Percentiles rank a stretch among this genome's conserved stretches.
These are phyloP conservation scores for Aphidoletes aphidimyza DNA, from an alignment of 2,888 invertebrate genomes.

Conservation along the genomic window DNA sequence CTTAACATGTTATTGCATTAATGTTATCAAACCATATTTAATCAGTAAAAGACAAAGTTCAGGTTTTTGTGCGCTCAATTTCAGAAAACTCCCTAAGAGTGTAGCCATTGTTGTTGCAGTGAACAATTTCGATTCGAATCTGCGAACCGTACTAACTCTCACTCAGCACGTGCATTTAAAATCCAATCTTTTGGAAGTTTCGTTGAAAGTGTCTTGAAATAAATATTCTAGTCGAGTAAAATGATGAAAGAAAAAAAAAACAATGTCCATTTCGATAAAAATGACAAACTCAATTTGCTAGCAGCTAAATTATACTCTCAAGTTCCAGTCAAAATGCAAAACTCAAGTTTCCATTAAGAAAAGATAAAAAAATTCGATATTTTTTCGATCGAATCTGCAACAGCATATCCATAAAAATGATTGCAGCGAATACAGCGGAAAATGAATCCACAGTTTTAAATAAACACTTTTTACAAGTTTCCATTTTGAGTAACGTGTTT, in stretches of 20 bases:
- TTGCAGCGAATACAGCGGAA: no score
- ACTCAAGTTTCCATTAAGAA: background rate
- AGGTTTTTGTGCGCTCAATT: background rate
- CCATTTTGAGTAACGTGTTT: background rate
- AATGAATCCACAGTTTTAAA: background rate
- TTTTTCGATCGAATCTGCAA: no score
- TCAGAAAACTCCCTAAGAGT: no score
- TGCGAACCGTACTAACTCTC: no score
- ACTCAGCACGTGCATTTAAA: no score
- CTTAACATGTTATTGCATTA: background rate
- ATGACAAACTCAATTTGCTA: background rate
- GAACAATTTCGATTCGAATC: no score
- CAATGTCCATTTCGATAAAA: constrained; percentile 14
- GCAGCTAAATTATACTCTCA: background rate
- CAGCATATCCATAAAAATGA: no score
- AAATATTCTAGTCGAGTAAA: no score
- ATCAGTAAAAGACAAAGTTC: background rate
- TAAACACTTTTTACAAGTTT: constrained; percentile 10
- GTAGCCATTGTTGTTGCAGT: no score
- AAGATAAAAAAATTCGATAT: background rate
- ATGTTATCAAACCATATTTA: background rate
- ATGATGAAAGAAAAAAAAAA: background rate
- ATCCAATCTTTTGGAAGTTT: no score
- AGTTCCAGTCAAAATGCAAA: no score
- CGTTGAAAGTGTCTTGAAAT: no score